Evolutionary conservation across 1,140 invertebrate genomes (phyloP), one percentile per base, ranked within the genome.

Genomic region (Aleiodes sp.): DNA sequence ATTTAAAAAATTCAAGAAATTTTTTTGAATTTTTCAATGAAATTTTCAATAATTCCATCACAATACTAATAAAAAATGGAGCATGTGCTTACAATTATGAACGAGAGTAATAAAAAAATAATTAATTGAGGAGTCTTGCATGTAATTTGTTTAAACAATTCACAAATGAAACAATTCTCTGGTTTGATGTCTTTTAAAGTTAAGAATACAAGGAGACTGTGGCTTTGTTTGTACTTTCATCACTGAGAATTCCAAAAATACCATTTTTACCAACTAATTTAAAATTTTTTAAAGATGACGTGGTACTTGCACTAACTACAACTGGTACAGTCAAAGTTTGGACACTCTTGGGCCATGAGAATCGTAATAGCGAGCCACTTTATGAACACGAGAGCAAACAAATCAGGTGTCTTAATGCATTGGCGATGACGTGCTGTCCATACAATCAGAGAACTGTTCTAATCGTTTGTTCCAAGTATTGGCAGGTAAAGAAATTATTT

Each of bases 381-480:
- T 97, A 95, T 81, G 98, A 99, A 85, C 96, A 99, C 84, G 98
- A 99, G 83, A 98, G 96, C 29, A 99, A 99, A 85, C 94, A 96
- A 81, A 98, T 99, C 35, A 90, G 94, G 10, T 97, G 97, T 80
- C 84, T 96, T 7, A 98, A 98, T 87, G 97, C 98, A 3, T 89
- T 97, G 24, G 94, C 93, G 2, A 89, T 99, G 80, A 94, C 94
- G 60, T 99, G 97, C 82, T 99, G 97, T 84, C 89, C 94, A 1
- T 95, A 96, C 78, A 99, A 99, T 86, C 96, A 98, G 78, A 88
- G 98, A 56, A 99, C 97, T 0, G 96, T 99, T 24, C 89, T 99
- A 1, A 95, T 99, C 39, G 96, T 99, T 0, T 98, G 96, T 81
- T 93, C 95, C 0, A 98, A 97, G 79, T 97, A 96, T 86, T 99